phyloP scores from a whole-genome alignment of 2,888 invertebrate species.

The Halictus ligatus region DNA sequence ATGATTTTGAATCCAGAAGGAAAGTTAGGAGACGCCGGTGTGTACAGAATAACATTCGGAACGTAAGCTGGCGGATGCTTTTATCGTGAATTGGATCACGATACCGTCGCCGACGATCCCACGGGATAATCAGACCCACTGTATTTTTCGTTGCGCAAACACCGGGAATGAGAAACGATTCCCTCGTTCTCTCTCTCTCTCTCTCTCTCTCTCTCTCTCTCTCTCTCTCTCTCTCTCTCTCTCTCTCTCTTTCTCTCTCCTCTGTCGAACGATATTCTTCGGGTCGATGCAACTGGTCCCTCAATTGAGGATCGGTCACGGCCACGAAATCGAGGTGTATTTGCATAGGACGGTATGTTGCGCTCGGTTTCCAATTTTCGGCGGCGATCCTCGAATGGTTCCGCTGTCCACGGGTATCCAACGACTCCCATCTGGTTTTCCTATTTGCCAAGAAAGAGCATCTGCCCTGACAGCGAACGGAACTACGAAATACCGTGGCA shows the following conservation, averaged over 20 bases:
- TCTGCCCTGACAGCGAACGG: not conserved
- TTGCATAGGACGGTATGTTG: constrained; percentile 38
- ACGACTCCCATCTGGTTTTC: not conserved
- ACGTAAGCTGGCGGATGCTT: not conserved
- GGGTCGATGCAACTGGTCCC: constrained; percentile 40
- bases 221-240: too few relatives aligned
- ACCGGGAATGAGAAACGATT: constrained; percentile 7
- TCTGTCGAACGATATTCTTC: not conserved
- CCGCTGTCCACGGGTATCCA: not conserved
- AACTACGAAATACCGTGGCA: not conserved
- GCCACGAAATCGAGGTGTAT: constrained; percentile 12
- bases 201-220: too few relatives aligned
- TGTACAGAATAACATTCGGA: not conserved
- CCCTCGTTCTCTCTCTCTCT: too few relatives aligned
- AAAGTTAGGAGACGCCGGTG: too few relatives aligned
- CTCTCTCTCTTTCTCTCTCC: not conserved
- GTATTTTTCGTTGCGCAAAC: not conserved
- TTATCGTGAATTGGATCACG: not conserved
- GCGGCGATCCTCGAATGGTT: not conserved
- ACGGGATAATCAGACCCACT: not conserved
- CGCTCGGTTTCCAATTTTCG: constrained; percentile 43
- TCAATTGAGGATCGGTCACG: constrained; percentile 16
- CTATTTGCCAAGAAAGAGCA: not conserved
- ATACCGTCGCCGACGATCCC: not conserved
- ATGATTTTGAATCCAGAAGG: too few relatives aligned